Evolutionary conservation across 2,113 vertebrate genomes (phyloP).

Genomic region (Nycticorax nycticorax): DNA sequence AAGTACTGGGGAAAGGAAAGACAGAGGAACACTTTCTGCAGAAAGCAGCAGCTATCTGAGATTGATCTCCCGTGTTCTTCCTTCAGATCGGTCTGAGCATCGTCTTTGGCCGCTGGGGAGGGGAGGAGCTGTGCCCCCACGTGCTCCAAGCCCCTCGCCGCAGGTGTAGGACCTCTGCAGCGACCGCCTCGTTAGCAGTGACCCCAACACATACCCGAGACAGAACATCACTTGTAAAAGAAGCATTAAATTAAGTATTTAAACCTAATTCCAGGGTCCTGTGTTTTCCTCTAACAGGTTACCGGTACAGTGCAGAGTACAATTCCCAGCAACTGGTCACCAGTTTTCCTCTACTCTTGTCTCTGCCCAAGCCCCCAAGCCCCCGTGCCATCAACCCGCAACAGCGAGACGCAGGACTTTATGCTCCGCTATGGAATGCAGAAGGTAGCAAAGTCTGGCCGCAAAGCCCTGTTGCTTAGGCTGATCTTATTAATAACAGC

Average conservation of each 20-base stretch:
- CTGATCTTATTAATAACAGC: neutral
- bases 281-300: neutral
- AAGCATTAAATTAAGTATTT: neutral
- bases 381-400: neutral
- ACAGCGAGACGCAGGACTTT: accelerated
- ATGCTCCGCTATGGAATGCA: accelerated
- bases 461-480: neutral
- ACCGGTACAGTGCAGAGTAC: neutral
- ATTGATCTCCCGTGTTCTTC: neutral
- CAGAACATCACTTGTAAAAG: neutral
- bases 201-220: accelerated
- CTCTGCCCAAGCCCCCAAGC: neutral
- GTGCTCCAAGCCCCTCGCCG: accelerated
- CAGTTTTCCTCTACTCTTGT: neutral
- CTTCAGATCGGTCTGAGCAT: accelerated
- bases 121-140: neutral
- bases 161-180: accelerated
- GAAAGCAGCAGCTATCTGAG: neutral
- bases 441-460: accelerated
- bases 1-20: neutral
- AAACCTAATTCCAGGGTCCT: neutral
- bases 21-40: neutral
- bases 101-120: accelerated
- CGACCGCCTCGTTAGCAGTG: accelerated
- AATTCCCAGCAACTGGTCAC: neutral